These are phyloP conservation scores for Plecotus auritus DNA, from an alignment of 2,113 vertebrate genomes.

Conservation along the genomic window DNA sequence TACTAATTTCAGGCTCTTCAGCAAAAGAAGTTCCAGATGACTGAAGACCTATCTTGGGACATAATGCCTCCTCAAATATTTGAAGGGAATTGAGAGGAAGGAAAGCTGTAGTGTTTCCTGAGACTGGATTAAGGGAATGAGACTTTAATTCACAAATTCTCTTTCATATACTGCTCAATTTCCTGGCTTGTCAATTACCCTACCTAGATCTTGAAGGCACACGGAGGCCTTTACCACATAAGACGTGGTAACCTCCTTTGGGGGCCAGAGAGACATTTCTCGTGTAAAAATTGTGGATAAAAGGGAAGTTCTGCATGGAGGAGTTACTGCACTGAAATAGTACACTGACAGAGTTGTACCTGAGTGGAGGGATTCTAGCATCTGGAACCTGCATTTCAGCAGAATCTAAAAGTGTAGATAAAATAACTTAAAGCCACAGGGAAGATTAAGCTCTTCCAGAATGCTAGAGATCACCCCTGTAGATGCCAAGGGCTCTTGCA, in stretches of 20 bases:
- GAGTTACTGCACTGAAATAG: not conserved
- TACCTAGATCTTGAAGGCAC: constrained; percentile 19
- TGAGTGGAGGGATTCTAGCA: not conserved
- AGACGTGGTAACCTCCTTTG: constrained; percentile 9
- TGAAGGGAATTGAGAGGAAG: not conserved
- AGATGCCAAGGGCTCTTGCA: not conserved
- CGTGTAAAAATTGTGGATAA: not conserved
- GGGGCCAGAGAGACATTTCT: constrained; percentile 18
- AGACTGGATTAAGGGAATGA: not conserved
- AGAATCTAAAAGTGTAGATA: not conserved
- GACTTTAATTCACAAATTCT: constrained; percentile 40
- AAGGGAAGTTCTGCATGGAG: not conserved
- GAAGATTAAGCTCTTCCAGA: not conserved
- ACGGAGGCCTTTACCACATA: not conserved
- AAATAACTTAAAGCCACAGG: not conserved
- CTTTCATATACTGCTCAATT: constrained; percentile 31
- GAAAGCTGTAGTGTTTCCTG: not conserved
- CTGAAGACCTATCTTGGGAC: constrained; percentile 3
- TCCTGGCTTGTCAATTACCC: constrained; percentile 36
- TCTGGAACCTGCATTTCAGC: not conserved
- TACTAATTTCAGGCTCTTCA: constrained; percentile 4
- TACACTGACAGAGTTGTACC: not conserved
- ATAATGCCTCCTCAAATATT: constrained; percentile 34
- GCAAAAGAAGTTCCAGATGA: constrained; percentile 46
- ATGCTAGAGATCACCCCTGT: not conserved